phyloP scores from a whole-genome alignment of 1,140 invertebrate genomes.

The Copidosoma floridanum region DNA sequence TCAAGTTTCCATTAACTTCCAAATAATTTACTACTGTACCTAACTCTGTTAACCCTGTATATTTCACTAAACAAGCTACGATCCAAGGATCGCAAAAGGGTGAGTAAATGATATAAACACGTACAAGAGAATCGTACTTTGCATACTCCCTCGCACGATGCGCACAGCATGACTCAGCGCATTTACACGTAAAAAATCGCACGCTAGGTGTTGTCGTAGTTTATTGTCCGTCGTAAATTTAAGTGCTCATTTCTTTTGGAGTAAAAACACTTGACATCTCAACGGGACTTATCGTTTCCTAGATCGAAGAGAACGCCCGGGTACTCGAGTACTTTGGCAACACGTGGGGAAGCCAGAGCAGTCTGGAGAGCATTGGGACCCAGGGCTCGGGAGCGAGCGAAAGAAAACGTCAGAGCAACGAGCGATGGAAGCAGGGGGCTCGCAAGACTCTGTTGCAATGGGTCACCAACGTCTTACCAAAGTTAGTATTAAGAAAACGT shows the following conservation, averaged over 20 bases:
- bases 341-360: slow-evolving; percentile 76
- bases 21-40: no score
- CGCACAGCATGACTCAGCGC: slow-evolving; percentile 30
- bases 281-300: slow-evolving; percentile 32
- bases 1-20: no score
- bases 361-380: slow-evolving; percentile 72
- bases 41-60: slow-evolving; percentile 47
- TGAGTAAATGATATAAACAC: no score
- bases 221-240: slow-evolving; percentile 5
- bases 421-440: slow-evolving; percentile 84
- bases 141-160: no score
- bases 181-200: slow-evolving; percentile 16
- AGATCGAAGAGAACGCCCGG: slow-evolving; percentile 96
- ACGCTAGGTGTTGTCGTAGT: slow-evolving; percentile 35
- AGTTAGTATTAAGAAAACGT: slow-evolving; percentile 64
- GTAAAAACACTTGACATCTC: not conserved
- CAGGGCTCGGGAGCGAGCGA: slow-evolving; percentile 64
- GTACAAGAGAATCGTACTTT: no score
- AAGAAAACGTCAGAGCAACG: slow-evolving; percentile 52
- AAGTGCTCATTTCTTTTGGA: not conserved
- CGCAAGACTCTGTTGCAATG: slow-evolving; percentile 90
- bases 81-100: slow-evolving; percentile 56
- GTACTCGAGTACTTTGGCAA: slow-evolving; percentile 84
- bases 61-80: slow-evolving; percentile 58
- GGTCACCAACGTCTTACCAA: slow-evolving; percentile 90